Conservation (phyloP, 2,113 vertebrate genomes). For the Boulengerochromis microlepis region DNA sequence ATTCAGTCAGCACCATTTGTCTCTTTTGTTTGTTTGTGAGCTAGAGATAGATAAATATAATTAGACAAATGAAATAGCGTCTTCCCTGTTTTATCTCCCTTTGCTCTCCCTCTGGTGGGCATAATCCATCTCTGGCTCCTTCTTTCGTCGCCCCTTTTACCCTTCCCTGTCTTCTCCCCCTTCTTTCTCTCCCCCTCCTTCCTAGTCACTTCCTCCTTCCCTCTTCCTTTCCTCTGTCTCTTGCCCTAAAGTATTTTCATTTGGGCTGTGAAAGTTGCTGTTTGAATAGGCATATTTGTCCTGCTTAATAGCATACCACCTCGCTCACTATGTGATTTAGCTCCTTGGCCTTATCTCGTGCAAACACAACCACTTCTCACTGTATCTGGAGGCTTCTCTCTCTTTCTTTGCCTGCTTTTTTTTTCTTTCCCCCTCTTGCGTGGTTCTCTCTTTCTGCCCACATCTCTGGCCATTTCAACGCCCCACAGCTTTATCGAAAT, state of each 20-base stretch:
- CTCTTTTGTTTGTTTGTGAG: constrained; percentile 64
- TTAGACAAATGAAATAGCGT: constrained; percentile 68
- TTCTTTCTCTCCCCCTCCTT: constrained; percentile 3
- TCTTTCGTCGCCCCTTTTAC: constrained; percentile 32
- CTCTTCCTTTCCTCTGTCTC: constrained; percentile 2
- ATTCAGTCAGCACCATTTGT: constrained; percentile 47
- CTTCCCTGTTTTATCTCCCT: constrained; percentile 52
- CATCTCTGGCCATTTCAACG: constrained; percentile 33
- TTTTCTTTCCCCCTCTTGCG: background rate
- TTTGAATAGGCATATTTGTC: constrained; percentile 79
- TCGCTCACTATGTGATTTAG: constrained; percentile 65
- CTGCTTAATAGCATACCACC: constrained; percentile 74
- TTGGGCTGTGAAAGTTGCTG: constrained; percentile 66
- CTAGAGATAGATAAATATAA: constrained; percentile 67
- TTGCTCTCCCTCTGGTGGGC: constrained; percentile 38
- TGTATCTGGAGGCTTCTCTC: constrained; percentile 55
- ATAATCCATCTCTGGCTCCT: constrained; percentile 54
- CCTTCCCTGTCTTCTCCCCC: constrained; percentile 40
- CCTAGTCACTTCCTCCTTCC: background rate
- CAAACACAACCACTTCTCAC: constrained; percentile 71
- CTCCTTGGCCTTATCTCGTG: constrained; percentile 69
- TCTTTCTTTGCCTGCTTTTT: constrained; percentile 2
- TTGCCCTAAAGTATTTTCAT: constrained; percentile 49
- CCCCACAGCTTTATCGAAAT: constrained; percentile 47
- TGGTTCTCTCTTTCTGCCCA: constrained; percentile 15